Evolutionary conservation across 2,113 vertebrate species (phyloP), one percentile per base, ranked within the genome.

Genomic region (Corvus hawaiiensis): DNA sequence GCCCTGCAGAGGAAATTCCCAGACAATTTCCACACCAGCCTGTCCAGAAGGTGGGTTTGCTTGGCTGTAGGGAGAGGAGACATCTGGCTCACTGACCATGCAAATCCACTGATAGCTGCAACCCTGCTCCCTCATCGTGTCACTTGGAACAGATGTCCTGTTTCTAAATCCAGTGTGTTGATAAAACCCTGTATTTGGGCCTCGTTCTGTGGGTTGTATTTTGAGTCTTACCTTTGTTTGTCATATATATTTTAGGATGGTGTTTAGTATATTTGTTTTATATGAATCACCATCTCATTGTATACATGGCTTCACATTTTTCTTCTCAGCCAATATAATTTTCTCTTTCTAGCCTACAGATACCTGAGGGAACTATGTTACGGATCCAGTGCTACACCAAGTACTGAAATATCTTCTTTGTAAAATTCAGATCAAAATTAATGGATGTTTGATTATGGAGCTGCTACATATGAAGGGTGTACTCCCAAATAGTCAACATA

Each of bases 61-160:
- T 67, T 3, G 1, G 10, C 27, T 54, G 16, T 0, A 3, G 48
- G 11, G 30, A 26, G 59, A 2, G 1, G 21, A 52, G 16, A 23
- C 64, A 84, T 33, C n/a, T 20, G 7, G 9, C 24, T 87, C 51
- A 22, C 64, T 52, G 35, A 39, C 26, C 1, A 1, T 4, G 1
- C 28, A 92, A 93, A 89, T 81, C 41, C 87, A 41, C 22, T 26
- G 39, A n/a, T 33, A 59, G 63, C 56, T 51, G 35, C 69, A 89
- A 48, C 33, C 30, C 35, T 18, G 37, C 61, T 92, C 27, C 52
- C 35, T 90, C 80, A 59, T 76, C 6, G 1, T 39, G n/a, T 67
- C 35, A 23, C 80, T 86, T 72, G 58, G 49, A 92, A 72, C 89
- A 95, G 87, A 86, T 87, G 77, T 44, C 33, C 27, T 68, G 18